These are phyloP conservation scores for Sminthurides aquaticus DNA, from an alignment of 2,888 invertebrate species.

Conservation along the genomic window DNA sequence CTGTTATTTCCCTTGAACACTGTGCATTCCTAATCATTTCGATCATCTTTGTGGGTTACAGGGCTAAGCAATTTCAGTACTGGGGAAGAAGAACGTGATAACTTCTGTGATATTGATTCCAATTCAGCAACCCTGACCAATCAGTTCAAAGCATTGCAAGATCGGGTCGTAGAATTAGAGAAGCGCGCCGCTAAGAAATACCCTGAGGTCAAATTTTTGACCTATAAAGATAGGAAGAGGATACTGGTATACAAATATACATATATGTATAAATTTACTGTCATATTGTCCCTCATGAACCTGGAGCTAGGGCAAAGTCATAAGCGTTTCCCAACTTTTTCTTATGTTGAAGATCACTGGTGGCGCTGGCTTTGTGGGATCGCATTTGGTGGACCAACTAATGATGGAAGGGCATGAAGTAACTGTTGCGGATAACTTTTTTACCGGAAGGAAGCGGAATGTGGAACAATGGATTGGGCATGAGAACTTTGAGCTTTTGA, in stretches of 20 bases:
- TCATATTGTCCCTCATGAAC: no score
- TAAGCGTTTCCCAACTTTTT: no score
- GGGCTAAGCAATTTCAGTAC: neutral
- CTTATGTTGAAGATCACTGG: constrained; percentile 74
- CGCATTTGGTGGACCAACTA: constrained; percentile 88
- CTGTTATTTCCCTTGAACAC: no score
- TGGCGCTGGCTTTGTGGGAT: constrained; percentile 98
- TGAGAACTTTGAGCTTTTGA: constrained; percentile 95
- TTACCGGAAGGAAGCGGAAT: constrained; percentile 92
- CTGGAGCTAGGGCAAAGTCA: no score
- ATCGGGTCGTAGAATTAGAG: constrained; percentile 48
- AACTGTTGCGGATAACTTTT: constrained; percentile 95
- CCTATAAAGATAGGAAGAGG: constrained; percentile 83
- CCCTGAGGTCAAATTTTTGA: constrained; percentile 83
- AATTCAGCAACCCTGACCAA: neutral
- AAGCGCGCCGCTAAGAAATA: constrained; percentile 70
- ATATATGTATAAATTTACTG: constrained; percentile 1
- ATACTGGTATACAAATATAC: constrained; percentile 64
- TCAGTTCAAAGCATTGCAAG: neutral
- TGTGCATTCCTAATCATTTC: no score
- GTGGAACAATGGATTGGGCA: constrained; percentile 99
- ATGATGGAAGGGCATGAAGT: constrained; percentile 95
- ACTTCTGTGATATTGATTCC: neutral
- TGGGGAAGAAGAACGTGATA: neutral
- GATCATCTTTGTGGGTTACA: no score